Percentiles rank a stretch among this genome's conserved stretches.
phyloP scores from a whole-genome alignment of 2,888 invertebrate species.

The Caenorhabditis drosophilae region DNA sequence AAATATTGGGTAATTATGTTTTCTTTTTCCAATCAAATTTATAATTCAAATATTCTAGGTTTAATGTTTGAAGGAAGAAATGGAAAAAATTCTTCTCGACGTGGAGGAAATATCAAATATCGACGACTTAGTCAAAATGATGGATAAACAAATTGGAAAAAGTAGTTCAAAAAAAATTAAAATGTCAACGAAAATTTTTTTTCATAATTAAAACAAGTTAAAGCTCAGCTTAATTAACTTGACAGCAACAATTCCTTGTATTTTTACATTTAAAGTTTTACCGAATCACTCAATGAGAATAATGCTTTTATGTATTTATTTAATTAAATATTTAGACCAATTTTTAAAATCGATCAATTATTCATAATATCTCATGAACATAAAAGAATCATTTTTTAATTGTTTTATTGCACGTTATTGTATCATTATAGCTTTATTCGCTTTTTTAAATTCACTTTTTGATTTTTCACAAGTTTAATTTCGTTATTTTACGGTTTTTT shows the following conservation, averaged over 20 bases:
- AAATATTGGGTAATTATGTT: conserved; percentile 33
- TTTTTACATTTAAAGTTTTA: no score
- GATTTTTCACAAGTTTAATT: background rate
- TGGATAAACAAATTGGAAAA: background rate
- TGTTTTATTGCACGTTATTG: background rate
- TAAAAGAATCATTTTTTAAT: background rate
- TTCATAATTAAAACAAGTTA: no score
- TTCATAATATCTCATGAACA: background rate
- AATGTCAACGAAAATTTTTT: no score
- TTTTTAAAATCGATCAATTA: no score
- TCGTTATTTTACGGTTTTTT: background rate
- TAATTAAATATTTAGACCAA: no score
- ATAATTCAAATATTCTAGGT: conserved; percentile 26
- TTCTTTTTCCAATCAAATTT: background rate
- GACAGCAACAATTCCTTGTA: no score
- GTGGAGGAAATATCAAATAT: conserved; percentile 42
- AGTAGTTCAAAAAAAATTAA: no score
- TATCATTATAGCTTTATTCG: background rate
- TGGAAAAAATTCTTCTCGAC: conserved; percentile 11
- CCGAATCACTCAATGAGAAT: no score
- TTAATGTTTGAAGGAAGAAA: conserved; percentile 46
- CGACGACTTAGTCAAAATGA: conserved; percentile 44
- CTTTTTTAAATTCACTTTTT: background rate
- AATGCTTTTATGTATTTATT: no score
- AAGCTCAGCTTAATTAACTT: no score